These are phyloP conservation scores for Invenusta paracnida DNA, from an alignment of 2,888 invertebrate species.

Conservation along the genomic window DNA sequence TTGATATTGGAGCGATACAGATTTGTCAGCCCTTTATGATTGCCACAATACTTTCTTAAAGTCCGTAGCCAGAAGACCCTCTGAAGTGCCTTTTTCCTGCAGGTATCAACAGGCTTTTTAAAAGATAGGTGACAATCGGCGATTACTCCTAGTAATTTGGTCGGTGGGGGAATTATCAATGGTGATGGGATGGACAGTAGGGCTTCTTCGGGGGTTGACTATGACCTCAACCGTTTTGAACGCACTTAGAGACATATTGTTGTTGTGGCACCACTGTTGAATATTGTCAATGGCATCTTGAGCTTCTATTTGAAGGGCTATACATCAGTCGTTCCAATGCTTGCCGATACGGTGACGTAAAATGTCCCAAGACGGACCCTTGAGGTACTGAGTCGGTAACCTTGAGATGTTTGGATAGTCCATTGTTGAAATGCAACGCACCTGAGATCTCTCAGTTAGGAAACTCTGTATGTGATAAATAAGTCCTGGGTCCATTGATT, in stretches of 20 bases:
- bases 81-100: background rate
- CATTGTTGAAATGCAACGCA: no score
- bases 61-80: background rate
- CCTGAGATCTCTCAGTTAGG: no score
- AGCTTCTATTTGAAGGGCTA: no score
- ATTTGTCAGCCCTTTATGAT: background rate
- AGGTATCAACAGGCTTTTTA: background rate
- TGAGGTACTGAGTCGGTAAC: no score
- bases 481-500: no score
- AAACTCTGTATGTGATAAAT: no score
- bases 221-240: background rate
- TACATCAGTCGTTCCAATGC: no score
- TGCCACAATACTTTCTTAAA: background rate
- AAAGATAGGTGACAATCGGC: background rate
- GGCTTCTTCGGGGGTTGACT: background rate
- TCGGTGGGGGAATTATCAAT: background rate
- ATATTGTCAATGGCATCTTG: background rate
- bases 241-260: no score
- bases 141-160: background rate
- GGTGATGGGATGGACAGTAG: background rate
- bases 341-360: no score
- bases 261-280: background rate
- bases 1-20: background rate
- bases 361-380: no score
- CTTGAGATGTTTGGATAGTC: no score